Evolutionary conservation across 2,113 vertebrate genomes (phyloP), one percentile per base, ranked within the genome.

Genomic region (Actenoides hombroni): DNA sequence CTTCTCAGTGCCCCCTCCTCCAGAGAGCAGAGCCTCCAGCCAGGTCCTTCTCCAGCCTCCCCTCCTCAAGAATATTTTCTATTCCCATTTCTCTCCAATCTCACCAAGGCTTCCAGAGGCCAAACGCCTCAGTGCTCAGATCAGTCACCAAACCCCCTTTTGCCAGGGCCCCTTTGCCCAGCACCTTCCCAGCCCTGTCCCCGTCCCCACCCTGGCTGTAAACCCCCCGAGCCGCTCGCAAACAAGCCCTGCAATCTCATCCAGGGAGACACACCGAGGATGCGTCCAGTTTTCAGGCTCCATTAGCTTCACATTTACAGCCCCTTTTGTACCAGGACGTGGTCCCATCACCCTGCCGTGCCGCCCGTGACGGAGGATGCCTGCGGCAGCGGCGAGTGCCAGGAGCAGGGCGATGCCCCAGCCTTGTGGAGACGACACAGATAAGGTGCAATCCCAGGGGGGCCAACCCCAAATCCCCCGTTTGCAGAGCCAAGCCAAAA

Each of bases 371-470:
- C 13, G 61, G 65, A 83, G 8, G 35, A 40, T 57, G 26, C 83
- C 51, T 51, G 21, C 1, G 0, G 44, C 49, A 64, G 64, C 8
- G 0, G n/a, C 59, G 3, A 0, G 6, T 5, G 29, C 61, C 3
- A 1, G 69, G 19, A 89, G 13, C 5, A 0, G 9, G 39, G 10
- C 1, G 37, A 15, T 29, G 24, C 67, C 67, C 31, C 11, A 5
- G 10, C 9, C 25, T 18, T 3, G 11, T 13, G 49, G 75, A 35
- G 49, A 59, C 15, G 25, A 6, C 76, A 8, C 65, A 6, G 13
- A 29, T 37, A 39, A 1, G 24, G 39, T 2, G 15, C n/a, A 35
- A 40, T 3, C 37, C 8, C 23, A 20, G 56, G 33, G 33, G 33
- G 11, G 12, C 8, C 39, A 6, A 40, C 46, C 48, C 60, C 48